phyloP scores from a whole-genome alignment of 1,140 invertebrate genomes.

The Argopecten irradians region DNA sequence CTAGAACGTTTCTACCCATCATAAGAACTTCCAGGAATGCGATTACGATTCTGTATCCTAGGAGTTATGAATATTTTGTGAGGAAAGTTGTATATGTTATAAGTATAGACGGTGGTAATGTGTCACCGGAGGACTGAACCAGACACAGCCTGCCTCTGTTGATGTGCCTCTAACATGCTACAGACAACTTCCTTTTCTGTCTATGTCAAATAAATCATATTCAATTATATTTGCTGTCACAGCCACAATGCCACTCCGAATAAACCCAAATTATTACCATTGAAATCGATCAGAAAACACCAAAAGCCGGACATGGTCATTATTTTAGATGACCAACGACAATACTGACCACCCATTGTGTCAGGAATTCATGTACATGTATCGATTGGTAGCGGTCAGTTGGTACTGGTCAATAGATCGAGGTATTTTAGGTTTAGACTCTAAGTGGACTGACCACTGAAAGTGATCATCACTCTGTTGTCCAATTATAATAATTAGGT shows the following conservation, averaged over 20 bases:
- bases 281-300: slow-evolving; percentile 5
- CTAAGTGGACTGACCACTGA: neutral
- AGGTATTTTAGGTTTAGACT: neutral
- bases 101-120: neutral
- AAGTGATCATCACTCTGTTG: neutral
- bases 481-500: neutral
- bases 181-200: neutral
- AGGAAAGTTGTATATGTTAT: neutral
- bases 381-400: neutral
- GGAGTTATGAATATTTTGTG: slow-evolving; percentile 7
- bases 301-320: neutral
- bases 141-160: neutral
- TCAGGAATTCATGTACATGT: neutral
- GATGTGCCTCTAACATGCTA: neutral
- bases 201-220: neutral
- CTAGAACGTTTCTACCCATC: no score
- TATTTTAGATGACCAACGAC: neutral
- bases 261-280: neutral
- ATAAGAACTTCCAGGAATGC: neutral
- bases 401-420: no score
- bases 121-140: neutral
- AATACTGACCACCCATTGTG: neutral
- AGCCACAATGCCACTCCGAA: neutral
- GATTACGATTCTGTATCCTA: neutral
- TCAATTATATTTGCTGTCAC: neutral